These are phyloP conservation scores for Nymphalis c-album DNA, from an alignment of 2,888 invertebrate species.

Conservation along the genomic window DNA sequence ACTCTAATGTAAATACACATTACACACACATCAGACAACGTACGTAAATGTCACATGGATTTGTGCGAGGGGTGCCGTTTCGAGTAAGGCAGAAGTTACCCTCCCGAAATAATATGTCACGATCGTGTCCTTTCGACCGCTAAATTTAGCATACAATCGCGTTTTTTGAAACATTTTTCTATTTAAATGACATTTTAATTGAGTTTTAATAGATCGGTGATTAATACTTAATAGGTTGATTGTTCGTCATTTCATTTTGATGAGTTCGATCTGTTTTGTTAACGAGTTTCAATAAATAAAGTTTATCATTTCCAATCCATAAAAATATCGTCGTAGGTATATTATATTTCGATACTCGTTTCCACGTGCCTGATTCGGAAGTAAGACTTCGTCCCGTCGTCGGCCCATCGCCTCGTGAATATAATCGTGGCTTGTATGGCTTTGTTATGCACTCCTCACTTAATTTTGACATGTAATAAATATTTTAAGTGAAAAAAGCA, in stretches of 20 bases:
- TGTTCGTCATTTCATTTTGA: too few species aligned
- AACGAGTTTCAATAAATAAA: too few species aligned
- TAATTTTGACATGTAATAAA: not conserved
- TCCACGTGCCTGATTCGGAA: constrained; percentile 38
- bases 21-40: not conserved
- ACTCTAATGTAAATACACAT: not conserved
- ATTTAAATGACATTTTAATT: not conserved
- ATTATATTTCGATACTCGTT: not conserved
- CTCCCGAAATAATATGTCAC: constrained; percentile 11
- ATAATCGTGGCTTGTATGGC: not conserved
- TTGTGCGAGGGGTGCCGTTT: constrained; percentile 9
- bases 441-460: not conserved
- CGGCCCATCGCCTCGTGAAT: constrained; percentile 21
- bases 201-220: not conserved
- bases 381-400: constrained; percentile 28
- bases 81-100: constrained; percentile 13
- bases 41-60: constrained; percentile 6
- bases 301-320: too few species aligned
- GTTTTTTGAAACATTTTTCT: not conserved
- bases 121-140: constrained; percentile 24
- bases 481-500: not conserved
- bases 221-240: too few species aligned
- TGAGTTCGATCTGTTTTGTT: too few species aligned
- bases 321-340: too few species aligned
- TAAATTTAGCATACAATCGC: constrained; percentile 21